Evolutionary conservation across 2,888 invertebrate species (phyloP), one percentile per base, ranked within the genome.

Genomic region (Dorcus hopei): DNA sequence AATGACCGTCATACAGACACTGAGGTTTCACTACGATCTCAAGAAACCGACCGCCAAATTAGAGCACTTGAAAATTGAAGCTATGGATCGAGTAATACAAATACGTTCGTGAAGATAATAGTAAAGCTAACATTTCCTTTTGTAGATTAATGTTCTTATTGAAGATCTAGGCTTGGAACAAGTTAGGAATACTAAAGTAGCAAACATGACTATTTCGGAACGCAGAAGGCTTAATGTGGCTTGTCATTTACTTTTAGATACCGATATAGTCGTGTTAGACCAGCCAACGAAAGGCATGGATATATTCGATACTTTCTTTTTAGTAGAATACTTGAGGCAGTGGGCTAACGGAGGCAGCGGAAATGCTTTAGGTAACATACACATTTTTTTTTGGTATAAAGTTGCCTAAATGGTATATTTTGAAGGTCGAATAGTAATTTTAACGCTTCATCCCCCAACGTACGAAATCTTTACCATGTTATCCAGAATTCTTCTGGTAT

Each of bases 401-500:
- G 7, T 19, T 26, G 5, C 26, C 3, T 33, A 1, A 33, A 33
- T 33, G 11, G 11, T 9, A 40, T 38, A 11, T 23, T 41, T 41
- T n/a, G 5, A 33, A 59, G 87, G 91, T 1, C 83, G 94, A 65
- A 90, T 95, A 49, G 93, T 95, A 9, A 87, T 97, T 47, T 85
- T 97, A 80, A 95, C 96, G 0, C 80, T 96, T 38, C 95, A 95
- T 74, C 96, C 97, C 19, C 95, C 96, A 3, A 96, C 95, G 1
- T 95, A 95, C 73, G 96, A 97, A 79, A 95, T 97, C 67, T 89
- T 96, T 64, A 93, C 95, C 33, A 97, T 97, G 96, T 83, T 94
- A 52, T 89, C 91, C 0, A 87, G 91, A 80, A 86, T 95, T 52
- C 84, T 94, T 40, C 78, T 97, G 62, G 85, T 96, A 63, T 95